Conservation (phyloP, 2,797 vertebrate species). For the Siniperca undulata region DNA sequence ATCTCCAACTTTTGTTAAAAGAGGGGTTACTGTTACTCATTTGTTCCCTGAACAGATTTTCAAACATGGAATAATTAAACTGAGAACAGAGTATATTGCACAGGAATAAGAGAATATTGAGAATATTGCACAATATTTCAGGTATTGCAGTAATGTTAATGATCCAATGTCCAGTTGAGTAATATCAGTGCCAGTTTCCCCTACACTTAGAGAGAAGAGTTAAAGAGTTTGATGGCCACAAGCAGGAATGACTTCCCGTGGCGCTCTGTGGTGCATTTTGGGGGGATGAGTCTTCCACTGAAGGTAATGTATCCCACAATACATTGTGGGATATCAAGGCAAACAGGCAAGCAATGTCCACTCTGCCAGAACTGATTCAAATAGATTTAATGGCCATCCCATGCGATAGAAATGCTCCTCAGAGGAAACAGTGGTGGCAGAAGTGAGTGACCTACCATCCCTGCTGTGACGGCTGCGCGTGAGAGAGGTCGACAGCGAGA, state of each 20-base stretch:
- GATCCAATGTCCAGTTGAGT: too few species aligned
- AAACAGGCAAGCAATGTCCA: constrained; percentile 45
- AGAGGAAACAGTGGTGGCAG: constrained; percentile 69
- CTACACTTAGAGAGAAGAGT: too few species aligned
- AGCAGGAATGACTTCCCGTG: too few species aligned
- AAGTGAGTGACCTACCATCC: constrained; percentile 69
- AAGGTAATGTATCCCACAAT: constrained; percentile 15
- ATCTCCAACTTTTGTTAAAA: constrained; percentile 6
- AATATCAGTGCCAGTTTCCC: too few species aligned
- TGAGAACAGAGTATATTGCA: too few species aligned
- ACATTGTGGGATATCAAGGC: constrained; percentile 65
- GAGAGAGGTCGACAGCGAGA: constrained; percentile 64
- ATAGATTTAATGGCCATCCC: constrained; percentile 68
- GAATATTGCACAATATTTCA: too few species aligned
- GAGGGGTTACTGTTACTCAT: constrained; percentile 5
- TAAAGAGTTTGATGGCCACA: too few species aligned
- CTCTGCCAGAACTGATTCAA: constrained; percentile 65
- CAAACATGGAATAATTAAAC: too few species aligned
- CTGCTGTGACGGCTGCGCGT: constrained; percentile 60
- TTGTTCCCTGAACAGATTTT: constrained; percentile 20
- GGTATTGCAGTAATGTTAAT: too few species aligned
- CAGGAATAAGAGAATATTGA: too few species aligned
- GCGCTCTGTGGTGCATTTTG: too few species aligned
- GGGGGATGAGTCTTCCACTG: too few species aligned
- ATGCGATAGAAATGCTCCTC: constrained; percentile 56